These are phyloP conservation scores for Achroia grisella DNA, from an alignment of 1,140 invertebrate genomes.

Conservation along the genomic window DNA sequence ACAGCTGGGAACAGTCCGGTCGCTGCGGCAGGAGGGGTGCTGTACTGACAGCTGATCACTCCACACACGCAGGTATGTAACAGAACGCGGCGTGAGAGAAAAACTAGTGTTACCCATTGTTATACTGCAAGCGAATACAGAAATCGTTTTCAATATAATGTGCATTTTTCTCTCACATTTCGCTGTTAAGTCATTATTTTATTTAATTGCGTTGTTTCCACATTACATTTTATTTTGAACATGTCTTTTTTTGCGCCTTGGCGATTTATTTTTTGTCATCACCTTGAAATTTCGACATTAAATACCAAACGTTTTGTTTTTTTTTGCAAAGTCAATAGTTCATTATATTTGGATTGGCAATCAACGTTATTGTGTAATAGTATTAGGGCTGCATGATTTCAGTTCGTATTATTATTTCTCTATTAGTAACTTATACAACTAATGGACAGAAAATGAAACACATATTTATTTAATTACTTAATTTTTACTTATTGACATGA, in stretches of 20 bases:
- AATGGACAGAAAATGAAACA: no score
- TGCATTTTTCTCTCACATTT: slow-evolving; percentile 2
- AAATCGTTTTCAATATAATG: neutral
- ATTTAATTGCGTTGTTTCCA: neutral
- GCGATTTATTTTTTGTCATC: slow-evolving; percentile 6
- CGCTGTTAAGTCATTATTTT: neutral
- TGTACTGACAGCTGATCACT: neutral
- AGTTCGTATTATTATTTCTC: no score
- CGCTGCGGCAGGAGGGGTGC: neutral
- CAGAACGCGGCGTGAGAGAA: neutral
- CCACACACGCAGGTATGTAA: slow-evolving; percentile 5
- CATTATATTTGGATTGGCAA: no score
- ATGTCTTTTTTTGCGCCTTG: neutral
- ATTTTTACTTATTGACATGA: no score
- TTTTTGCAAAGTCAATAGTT: no score
- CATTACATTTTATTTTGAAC: neutral
- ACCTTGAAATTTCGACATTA: neutral
- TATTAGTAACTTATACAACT: no score
- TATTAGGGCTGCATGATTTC: no score
- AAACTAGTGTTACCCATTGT: neutral
- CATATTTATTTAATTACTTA: no score
- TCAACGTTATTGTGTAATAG: no score
- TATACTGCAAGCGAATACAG: neutral
- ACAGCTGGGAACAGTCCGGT: slow-evolving; percentile 20
- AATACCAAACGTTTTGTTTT: no score